phyloP scores from a whole-genome alignment of 2,113 vertebrate genomes.

The Notiomystis cincta region DNA sequence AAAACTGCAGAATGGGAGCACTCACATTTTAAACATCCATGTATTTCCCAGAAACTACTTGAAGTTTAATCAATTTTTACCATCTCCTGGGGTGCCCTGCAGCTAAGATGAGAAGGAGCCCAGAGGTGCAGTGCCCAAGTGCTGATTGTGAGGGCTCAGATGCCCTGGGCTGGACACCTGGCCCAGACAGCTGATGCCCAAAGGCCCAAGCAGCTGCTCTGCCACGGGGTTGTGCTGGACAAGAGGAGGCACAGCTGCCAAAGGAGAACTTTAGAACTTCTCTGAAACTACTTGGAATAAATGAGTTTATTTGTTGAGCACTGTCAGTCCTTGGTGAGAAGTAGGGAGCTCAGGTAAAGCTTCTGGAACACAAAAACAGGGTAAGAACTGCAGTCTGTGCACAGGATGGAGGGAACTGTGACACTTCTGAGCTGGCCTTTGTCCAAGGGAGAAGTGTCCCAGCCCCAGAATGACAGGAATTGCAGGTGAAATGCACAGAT shows the following conservation, averaged over 20 bases:
- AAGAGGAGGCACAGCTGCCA: not conserved
- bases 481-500: not conserved
- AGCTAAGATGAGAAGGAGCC: constrained; percentile 29
- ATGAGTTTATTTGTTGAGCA: not conserved
- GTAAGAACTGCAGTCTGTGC: not conserved
- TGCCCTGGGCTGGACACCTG: not conserved
- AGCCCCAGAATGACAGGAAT: not conserved
- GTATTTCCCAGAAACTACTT: constrained; percentile 45
- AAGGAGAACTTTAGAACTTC: not conserved
- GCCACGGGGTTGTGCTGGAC: fast-evolving
- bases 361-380: not conserved
- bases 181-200: not conserved
- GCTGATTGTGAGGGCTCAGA: not conserved
- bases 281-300: not conserved
- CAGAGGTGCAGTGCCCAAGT: not conserved
- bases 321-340: not conserved
- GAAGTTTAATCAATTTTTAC: constrained; percentile 63
- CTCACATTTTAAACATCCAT: constrained; percentile 24
- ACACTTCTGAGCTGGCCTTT: not conserved
- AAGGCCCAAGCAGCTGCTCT: not conserved
- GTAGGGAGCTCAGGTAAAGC: not conserved
- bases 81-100: constrained; percentile 44
- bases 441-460: not conserved
- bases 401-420: not conserved
- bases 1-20: not conserved